These are phyloP conservation scores for Formica selysi DNA, from an alignment of 1,140 invertebrate genomes.

Conservation along the genomic window DNA sequence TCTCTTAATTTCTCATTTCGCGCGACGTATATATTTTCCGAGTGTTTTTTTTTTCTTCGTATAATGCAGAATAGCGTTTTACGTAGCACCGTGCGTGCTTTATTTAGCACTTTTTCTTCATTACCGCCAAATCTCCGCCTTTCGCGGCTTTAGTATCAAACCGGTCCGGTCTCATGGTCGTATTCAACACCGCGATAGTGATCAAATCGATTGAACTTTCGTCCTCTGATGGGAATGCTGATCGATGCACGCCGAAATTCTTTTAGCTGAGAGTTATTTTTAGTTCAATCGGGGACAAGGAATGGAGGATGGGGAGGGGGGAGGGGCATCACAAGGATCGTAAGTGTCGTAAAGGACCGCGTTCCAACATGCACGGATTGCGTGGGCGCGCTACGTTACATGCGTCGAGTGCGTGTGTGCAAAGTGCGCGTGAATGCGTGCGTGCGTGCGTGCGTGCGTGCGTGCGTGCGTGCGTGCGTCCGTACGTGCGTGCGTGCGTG, in stretches of 20 bases:
- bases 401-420: slow-evolving; percentile 55
- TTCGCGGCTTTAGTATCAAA: slow-evolving; percentile 6
- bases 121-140: slow-evolving; percentile 6
- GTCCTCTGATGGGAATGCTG: slow-evolving; percentile 51
- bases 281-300: slow-evolving; percentile 45
- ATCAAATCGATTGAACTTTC: slow-evolving; percentile 15
- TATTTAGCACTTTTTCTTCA: slow-evolving; percentile 3
- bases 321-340: slow-evolving; percentile 25
- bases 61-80: background rate
- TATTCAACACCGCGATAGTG: background rate
- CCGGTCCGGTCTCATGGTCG: slow-evolving; percentile 12
- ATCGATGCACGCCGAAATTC: slow-evolving; percentile 70
- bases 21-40: no score
- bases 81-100: no score
- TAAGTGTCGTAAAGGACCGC: slow-evolving; percentile 76
- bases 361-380: slow-evolving; percentile 75
- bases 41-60: background rate
- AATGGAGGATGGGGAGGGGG: slow-evolving; percentile 25
- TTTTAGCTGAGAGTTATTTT: slow-evolving; percentile 70
- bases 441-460: slow-evolving; percentile 67
- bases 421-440: slow-evolving; percentile 23
- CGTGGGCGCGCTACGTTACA: slow-evolving; percentile 67
- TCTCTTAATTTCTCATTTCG: background rate
- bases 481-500: slow-evolving; percentile 51
- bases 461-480: slow-evolving; percentile 40